Evolutionary conservation across 1,140 invertebrate species (phyloP).

Genomic region (Protaetia brevitarsis): DNA sequence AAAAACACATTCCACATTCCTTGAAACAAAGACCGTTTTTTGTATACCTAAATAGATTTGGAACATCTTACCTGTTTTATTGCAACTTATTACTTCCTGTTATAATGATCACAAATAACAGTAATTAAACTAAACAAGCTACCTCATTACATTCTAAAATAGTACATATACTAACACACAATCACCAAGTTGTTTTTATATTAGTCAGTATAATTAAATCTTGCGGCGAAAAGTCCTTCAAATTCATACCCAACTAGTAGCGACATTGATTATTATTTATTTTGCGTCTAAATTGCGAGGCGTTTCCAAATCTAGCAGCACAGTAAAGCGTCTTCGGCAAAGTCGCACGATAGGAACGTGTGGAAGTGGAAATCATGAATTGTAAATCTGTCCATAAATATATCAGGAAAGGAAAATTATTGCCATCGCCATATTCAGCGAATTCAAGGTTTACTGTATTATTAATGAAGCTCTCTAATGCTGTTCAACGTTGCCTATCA

Average conservation of each 20-base stretch:
- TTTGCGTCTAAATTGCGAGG: not conserved
- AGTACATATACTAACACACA: too few species aligned
- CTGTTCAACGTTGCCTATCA: not conserved
- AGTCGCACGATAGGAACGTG: not conserved
- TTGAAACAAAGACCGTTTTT: too few species aligned
- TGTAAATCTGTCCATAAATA: conserved; percentile 7
- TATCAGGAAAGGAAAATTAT: not conserved
- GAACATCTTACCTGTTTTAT: too few species aligned
- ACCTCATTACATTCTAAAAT: too few species aligned
- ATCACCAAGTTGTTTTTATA: too few species aligned
- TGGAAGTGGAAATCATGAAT: conserved; percentile 12
- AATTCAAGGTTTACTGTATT: conserved; percentile 8
- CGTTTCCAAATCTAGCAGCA: not conserved
- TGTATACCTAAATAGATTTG: too few species aligned
- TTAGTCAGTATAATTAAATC: too few species aligned
- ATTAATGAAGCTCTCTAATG: not conserved
- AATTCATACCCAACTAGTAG: not conserved
- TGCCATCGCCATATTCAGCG: not conserved
- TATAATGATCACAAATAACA: too few species aligned
- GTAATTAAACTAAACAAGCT: too few species aligned
- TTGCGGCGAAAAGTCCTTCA: too few species aligned
- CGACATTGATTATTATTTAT: not conserved
- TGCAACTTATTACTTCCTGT: too few species aligned
- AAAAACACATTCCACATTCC: too few species aligned
- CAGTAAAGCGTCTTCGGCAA: not conserved